Conservation (phyloP, 1,140 invertebrate species). For the Hypothenemus hampei region DNA sequence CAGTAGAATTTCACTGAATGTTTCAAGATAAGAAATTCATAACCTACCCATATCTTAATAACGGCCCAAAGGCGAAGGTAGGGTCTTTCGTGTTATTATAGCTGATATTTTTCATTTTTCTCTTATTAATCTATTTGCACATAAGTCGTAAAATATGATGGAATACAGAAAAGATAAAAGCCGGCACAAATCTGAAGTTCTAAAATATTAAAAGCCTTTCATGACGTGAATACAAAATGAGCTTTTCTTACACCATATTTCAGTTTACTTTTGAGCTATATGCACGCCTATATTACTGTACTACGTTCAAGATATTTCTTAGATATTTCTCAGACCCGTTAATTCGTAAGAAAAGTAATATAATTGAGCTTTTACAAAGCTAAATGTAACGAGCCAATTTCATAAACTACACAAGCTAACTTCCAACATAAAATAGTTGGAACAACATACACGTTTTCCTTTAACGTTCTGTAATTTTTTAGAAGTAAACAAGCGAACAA, state of each 20-base stretch:
- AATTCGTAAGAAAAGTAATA: no score
- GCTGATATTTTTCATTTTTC: conserved; percentile 17
- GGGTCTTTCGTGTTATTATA: conserved; percentile 7
- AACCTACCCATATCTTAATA: conserved; percentile 2
- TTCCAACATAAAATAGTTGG: no score
- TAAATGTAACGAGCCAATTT: no score
- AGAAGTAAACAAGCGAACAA: no score
- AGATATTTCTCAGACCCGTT: no score
- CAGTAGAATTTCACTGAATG: conserved; percentile 3
- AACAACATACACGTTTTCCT: no score
- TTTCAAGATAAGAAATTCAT: conserved; percentile 15
- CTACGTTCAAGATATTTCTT: no score
- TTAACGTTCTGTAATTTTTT: no score
- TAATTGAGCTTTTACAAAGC: no score
- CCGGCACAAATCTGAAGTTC: conserved; percentile 19
- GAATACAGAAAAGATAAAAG: conserved; percentile 14
- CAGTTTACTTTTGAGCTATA: conserved; percentile 12
- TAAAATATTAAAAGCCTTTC: conserved; percentile 21
- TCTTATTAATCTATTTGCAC: conserved; percentile 23
- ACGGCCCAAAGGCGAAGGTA: conserved; percentile 11
- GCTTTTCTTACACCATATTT: conserved; percentile 5
- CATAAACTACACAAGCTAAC: no score
- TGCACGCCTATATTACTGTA: no score
- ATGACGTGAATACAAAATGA: conserved; percentile 17
- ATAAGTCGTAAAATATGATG: conserved; percentile 16